phyloP scores from a whole-genome alignment of 2,797 vertebrate species.

The Ambastaia sidthimunki region DNA sequence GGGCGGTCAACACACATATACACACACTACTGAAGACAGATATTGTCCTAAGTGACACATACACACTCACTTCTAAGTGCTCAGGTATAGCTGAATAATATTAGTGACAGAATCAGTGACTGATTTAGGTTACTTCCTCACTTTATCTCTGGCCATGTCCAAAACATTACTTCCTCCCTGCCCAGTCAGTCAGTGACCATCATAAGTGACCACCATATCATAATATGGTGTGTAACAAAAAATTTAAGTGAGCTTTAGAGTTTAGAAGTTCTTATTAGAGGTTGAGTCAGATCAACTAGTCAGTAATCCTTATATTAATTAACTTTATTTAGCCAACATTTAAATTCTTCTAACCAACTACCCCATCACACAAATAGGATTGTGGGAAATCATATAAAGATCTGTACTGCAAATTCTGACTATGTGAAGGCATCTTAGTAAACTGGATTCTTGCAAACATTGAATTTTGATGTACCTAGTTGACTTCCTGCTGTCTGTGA shows the following conservation, averaged over 20 bases:
- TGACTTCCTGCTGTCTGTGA: background rate
- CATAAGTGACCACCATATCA: too few species aligned
- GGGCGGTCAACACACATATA: constrained; percentile 30
- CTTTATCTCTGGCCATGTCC: background rate
- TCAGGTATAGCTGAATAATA: constrained; percentile 21
- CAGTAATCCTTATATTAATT: too few species aligned
- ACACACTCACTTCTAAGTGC: constrained; percentile 10
- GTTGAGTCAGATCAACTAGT: too few species aligned
- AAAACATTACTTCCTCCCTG: background rate
- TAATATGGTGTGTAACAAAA: too few species aligned
- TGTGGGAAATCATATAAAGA: constrained; percentile 1
- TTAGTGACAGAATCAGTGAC: background rate
- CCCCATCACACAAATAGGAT: background rate
- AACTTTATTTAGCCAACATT: too few species aligned
- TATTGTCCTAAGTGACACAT: constrained; percentile 18
- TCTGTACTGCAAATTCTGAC: constrained; percentile 27
- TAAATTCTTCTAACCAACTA: too few species aligned
- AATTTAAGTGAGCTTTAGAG: too few species aligned
- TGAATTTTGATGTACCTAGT: background rate
- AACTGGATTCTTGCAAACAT: background rate
- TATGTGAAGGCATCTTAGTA: background rate
- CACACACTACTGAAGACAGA: constrained; percentile 22
- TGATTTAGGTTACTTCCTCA: background rate
- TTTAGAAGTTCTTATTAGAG: too few species aligned
- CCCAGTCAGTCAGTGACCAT: background rate